phyloP scores from a whole-genome alignment of 2,797 vertebrate species.

The Brachyalestes nurse region DNA sequence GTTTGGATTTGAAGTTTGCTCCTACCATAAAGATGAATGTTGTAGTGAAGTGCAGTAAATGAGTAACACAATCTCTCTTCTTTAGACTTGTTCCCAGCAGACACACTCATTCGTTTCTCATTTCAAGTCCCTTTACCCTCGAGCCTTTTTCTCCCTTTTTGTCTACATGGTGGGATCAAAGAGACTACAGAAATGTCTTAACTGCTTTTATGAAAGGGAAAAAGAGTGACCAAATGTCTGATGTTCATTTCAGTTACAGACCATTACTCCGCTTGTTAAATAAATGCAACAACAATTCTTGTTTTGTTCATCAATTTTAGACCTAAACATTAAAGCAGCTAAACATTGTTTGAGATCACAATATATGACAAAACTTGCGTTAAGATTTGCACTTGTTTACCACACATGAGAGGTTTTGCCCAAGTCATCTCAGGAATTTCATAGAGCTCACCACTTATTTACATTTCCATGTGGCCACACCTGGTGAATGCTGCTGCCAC shows the following conservation, averaged over 20 bases:
- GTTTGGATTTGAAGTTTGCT: slow-evolving; percentile 25
- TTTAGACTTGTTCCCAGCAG: slow-evolving; percentile 1
- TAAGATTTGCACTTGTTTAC: not conserved
- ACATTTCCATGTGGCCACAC: slow-evolving; percentile 10
- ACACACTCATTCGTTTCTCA: not conserved
- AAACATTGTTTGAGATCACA: not conserved
- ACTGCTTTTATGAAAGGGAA: slow-evolving; percentile 13
- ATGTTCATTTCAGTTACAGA: slow-evolving; percentile 14
- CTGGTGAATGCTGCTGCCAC: slow-evolving; percentile 13
- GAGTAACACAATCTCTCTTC: not conserved
- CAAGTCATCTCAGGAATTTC: not conserved
- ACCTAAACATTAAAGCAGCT: not conserved
- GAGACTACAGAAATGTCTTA: not conserved
- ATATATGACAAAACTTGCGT: not conserved
- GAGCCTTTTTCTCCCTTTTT: not conserved
- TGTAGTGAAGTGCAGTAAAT: slow-evolving; percentile 14
- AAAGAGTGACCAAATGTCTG: not conserved
- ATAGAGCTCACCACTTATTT: not conserved
- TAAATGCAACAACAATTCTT: slow-evolving; percentile 14
- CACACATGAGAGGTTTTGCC: not conserved
- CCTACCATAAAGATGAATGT: slow-evolving; percentile 14
- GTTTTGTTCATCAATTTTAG: not conserved
- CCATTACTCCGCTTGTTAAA: slow-evolving; percentile 11
- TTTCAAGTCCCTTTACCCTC: not conserved
- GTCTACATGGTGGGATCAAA: slow-evolving; percentile 39